These are phyloP conservation scores for Zosterops pallidus DNA, from an alignment of 2,113 vertebrate species.

Conservation along the genomic window DNA sequence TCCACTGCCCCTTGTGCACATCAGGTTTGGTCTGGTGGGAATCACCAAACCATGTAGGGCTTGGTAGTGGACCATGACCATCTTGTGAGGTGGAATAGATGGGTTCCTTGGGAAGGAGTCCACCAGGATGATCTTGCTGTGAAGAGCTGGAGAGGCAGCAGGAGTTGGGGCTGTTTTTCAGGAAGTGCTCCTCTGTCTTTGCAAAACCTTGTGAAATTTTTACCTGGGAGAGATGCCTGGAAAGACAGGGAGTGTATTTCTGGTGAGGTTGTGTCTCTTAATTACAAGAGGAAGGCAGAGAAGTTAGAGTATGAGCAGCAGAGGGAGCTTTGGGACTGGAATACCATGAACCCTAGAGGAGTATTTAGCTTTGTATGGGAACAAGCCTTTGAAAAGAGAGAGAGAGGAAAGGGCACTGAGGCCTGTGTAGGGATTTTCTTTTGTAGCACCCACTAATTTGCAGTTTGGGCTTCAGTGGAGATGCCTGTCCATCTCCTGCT, in stretches of 20 bases:
- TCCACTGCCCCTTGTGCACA: neutral
- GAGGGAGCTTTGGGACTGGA: conserved; percentile 56
- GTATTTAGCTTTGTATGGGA: neutral
- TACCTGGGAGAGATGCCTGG: neutral
- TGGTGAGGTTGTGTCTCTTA: neutral
- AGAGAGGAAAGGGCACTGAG: neutral
- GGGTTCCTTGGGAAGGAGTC: neutral
- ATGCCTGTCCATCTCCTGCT: neutral
- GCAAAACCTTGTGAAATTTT: neutral
- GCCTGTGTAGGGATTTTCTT: neutral
- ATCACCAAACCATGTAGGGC: neutral
- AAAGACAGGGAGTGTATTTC: neutral
- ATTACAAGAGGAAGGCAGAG: neutral
- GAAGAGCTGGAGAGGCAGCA: neutral
- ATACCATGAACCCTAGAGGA: neutral
- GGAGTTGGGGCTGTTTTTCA: neutral
- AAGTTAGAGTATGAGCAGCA: conserved; percentile 19
- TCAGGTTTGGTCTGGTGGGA: neutral
- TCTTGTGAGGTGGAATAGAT: neutral
- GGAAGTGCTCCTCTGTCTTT: neutral
- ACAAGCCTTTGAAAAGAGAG: neutral
- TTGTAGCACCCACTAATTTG: neutral
- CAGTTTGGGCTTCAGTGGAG: neutral
- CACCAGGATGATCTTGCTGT: neutral
- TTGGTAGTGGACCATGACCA: neutral